Evolutionary conservation across 2,797 vertebrate species (phyloP).

Genomic region (Neosalanx taihuensis): DNA sequence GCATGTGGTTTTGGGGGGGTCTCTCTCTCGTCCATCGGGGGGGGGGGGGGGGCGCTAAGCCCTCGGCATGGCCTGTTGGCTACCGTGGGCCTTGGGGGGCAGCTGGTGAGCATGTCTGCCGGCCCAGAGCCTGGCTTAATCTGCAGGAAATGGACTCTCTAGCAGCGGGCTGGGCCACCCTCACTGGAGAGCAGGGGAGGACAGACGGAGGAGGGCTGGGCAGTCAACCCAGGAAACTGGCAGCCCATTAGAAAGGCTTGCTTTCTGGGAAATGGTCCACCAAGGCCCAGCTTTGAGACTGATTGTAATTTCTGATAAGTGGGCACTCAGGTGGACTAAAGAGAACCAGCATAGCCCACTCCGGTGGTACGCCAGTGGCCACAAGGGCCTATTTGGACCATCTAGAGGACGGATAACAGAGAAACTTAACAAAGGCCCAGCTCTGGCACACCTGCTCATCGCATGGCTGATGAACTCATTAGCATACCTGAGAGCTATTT

Average conservation of each 20-base stretch:
- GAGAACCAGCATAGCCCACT: constrained; percentile 19
- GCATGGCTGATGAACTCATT: not conserved
- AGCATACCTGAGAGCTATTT: constrained; percentile 14
- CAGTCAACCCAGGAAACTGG: constrained; percentile 40
- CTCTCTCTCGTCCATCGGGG: constrained; percentile 35
- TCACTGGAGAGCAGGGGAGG: constrained; percentile 40
- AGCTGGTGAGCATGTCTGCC: constrained; percentile 30
- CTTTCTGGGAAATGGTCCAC: constrained; percentile 51
- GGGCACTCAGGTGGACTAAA: constrained; percentile 34
- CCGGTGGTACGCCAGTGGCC: not conserved
- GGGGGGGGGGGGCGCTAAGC: constrained; percentile 23
- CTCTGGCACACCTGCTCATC: not conserved
- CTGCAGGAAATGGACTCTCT: constrained; percentile 59
- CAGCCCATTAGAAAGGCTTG: constrained; percentile 40
- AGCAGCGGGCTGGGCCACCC: constrained; percentile 37
- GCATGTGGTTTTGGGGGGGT: constrained; percentile 29
- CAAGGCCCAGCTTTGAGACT: constrained; percentile 47
- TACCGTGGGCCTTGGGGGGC: constrained; percentile 30
- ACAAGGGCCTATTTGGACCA: constrained; percentile 21
- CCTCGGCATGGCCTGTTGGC: constrained; percentile 26
- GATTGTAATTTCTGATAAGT: constrained; percentile 51
- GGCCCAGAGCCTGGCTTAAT: constrained; percentile 50
- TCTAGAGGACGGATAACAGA: constrained; percentile 1
- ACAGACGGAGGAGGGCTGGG: constrained; percentile 48
- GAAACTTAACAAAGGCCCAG: not conserved